Evolutionary conservation across 2,888 invertebrate genomes (phyloP), one percentile per base, ranked within the genome.

Genomic region (Chaetoderma sp.): DNA sequence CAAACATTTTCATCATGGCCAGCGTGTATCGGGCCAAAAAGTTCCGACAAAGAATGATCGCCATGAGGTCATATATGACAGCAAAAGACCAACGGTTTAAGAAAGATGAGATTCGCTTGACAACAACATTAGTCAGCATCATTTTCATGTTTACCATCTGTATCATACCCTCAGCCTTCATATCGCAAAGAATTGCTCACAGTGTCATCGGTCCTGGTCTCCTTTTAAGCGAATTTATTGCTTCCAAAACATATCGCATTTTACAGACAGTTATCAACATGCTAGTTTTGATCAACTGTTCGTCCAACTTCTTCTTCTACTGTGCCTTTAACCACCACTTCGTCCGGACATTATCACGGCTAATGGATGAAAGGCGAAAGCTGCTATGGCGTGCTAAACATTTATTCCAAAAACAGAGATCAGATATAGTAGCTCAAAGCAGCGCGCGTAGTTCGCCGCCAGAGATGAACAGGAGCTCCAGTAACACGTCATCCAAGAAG

Each of bases 261-360:
- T 66, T 77, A 13, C 77, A 77, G 49, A 74, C 68, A 28, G 63
- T 78, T 5, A 73, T 79, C 44, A 83, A 82, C 68, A 68, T 81
- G 25, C 73, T 83, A 1, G 76, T 83, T 13, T 78, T 77, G 75
- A 68, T 78, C 36, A 81, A 83, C 59, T 70, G 79, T 13, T 81
- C 83, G 2, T 70, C 83, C 6, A 84, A 83, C 68, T 84, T 83
- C 67, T 77, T 84, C 33, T 73, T 83, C 27, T 84, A 83, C 71
- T 81, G 81, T 63, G 78, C 82, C 44, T 82, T 83, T 60, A 84
- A 81, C 71, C 70, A 72, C 45, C 78, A 79, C 60, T 80, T 80
- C 65, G 69, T 76, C n/a, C 60, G 74, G 10, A 76, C 78, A n/a
- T n/a, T n/a, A n/a, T n/a, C n/a, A n/a, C n/a, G n/a, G n/a, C n/a